Conservation (phyloP, 1,140 invertebrate genomes). For the Aphelinus atriplicis region DNA sequence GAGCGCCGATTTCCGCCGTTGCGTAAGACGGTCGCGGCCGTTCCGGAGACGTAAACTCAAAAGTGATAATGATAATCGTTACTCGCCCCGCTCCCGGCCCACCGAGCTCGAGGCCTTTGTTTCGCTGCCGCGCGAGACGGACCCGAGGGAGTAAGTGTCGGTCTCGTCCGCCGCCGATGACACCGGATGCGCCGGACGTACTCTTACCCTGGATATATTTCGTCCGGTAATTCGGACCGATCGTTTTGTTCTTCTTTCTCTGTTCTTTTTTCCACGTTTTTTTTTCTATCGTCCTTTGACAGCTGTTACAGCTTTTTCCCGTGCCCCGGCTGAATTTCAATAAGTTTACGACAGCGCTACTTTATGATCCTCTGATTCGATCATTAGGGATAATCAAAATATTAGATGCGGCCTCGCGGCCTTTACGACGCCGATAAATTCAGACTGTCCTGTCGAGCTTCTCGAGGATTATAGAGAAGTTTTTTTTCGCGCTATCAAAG, state of each 20-base stretch:
- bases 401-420: neutral
- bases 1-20: constrained; percentile 44
- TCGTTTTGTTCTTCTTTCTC: no score
- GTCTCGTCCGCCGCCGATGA: constrained; percentile 11
- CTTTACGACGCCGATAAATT: constrained; percentile 15
- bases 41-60: constrained; percentile 40
- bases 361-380: constrained; percentile 15
- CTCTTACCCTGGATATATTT: neutral
- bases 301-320: neutral
- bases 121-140: no score
- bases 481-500: no score
- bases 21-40: constrained; percentile 44
- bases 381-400: constrained; percentile 15
- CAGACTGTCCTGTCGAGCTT: no score
- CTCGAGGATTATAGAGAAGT: no score
- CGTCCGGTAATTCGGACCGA: neutral
- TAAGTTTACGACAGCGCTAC: neutral
- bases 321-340: neutral
- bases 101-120: no score
- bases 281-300: neutral
- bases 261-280: neutral
- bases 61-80: constrained; percentile 47
- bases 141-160: neutral
- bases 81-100: neutral
- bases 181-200: constrained; percentile 11